Conservation (phyloP, 1,140 invertebrate genomes). For the Venustaconcha ellipsiformis region DNA sequence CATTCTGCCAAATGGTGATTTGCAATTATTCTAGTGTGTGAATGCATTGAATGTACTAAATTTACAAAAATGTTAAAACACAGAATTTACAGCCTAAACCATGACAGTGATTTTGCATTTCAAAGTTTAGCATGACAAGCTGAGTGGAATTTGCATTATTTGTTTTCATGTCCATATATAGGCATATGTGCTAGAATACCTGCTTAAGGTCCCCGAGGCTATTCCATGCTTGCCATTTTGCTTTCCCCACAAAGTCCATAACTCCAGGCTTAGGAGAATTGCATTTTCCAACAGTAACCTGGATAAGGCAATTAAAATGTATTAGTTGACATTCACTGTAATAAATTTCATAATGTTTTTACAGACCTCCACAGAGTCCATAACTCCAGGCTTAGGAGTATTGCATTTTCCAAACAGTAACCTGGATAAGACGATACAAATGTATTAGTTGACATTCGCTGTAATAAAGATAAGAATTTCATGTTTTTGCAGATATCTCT, state of each 20-base stretch:
- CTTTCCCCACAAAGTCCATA: constrained; percentile 75
- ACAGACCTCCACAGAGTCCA: constrained; percentile 73
- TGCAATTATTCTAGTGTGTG: no score
- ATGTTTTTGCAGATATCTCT: no score
- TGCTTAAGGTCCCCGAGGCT: constrained; percentile 68
- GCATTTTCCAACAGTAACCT: constrained; percentile 74
- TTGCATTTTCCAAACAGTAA: constrained; percentile 73
- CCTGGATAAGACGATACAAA: constrained; percentile 58
- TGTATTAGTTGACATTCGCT: no score
- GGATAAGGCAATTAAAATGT: constrained; percentile 24
- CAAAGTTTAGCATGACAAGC: no score
- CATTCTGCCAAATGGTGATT: no score
- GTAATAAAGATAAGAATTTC: no score
- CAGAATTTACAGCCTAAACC: no score
- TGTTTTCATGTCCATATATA: background rate
- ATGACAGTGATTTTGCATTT: no score
- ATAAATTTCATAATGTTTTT: no score
- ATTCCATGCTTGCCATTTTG: constrained; percentile 78
- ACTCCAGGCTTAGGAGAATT: constrained; percentile 73
- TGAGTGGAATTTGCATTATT: background rate
- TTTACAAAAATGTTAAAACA: no score
- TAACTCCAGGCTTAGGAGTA: constrained; percentile 73
- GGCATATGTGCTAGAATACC: constrained; percentile 47
- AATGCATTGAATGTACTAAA: no score
- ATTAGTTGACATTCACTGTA: no score